Base-by-base conservation (phyloP, 1,140 invertebrate species). In the Aleiodes sp. region DNA sequence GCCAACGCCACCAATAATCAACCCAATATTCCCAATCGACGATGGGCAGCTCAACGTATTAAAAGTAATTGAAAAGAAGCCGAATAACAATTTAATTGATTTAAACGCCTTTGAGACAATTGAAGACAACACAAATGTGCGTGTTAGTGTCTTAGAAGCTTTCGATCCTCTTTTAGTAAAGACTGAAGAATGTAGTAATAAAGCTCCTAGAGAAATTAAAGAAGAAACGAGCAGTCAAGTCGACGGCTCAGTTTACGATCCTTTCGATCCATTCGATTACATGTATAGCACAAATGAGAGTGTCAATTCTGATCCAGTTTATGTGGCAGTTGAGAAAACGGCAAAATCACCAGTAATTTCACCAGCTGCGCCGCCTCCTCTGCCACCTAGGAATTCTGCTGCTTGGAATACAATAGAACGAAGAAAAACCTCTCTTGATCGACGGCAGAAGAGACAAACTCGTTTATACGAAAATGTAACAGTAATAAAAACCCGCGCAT, bases 251-350 rank as follows among this genome's bases (percentile, higher is more conserved):
- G 91, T 95, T 62, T 95, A 96, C 76, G 92, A 94, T 75, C 92
- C 93, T 67, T 95, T 94, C 79, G 93, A 96, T 84, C 94, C 94
- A 2, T 91, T 95, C 73, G 94, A 96, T 82, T 95, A 94, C 74
- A 89, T 95, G 79, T 94, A 94, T 76, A 90, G 89, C 71, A 91
- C 91, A 82, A 91, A 89, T 59, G 91, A 90, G 75, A 91, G 91
- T 71, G 89, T 91, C 70, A 92, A 90, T 75, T 93, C 92, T 19
- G 91, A 93, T 82, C 92, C 93, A 3, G 88, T 94, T 56, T 94
- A 94, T 81, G 92, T 90, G 16, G 90, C 92, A 1, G 88, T 93
- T 6, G 91, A 90, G 74, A 91, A 90, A 76, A 89, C 89, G 41
- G 90, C 91, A 69, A 90, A 88, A 76, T 88, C 86, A 39, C 87